Evolutionary conservation across 2,113 vertebrate genomes (phyloP), one percentile per base, ranked within the genome.

Genomic region (Ploceus nigricollis): DNA sequence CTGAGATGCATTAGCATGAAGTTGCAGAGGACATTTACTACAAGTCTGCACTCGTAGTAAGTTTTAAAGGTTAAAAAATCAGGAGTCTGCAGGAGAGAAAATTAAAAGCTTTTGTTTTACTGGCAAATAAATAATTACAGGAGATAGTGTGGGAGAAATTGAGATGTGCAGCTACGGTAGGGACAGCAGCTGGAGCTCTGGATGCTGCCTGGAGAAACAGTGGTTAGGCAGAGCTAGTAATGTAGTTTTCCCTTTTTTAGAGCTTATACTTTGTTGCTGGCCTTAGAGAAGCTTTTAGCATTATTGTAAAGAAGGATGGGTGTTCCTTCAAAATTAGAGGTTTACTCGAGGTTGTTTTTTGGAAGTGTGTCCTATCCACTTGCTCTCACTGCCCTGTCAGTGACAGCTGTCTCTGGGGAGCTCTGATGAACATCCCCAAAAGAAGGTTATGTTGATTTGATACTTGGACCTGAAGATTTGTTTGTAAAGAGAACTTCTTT

Each of bases 281-380:
- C 42, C 14, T 44, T 51, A 23, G 85, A 86, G 76, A 35, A 9
- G 0, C 71, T 54, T 63, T 22, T 30, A 47, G 70, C 45, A 17
- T 6, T 27, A 22, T 8, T 33, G 8, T 48, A 28, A 60, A 71
- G 69, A 45, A 42, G 22, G 57, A 37, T 30, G 85, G 63, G 53
- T 68, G 66, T 57, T 70, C 60, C 75, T 82, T 35, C 45, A 25
- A 65, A 86, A 77, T 31, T 33, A 76, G 75, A 42, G 10, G 35
- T 58, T 81, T 81, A 33, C 28, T 45, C 0, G 0, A 35, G 54
- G 19, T 0, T 10, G 53, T 65, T 39, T 64, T 51, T 35, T 53
- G 51, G 53, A 53, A 57, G 3, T 0, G 3, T 24, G 20, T 61
- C 71, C 58, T 5, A 3, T 57, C 45, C 10, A 0, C 42, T 82